These are phyloP conservation scores for Xiphophorus maculatus DNA, from an alignment of 2,113 vertebrate genomes.

Conservation along the genomic window DNA sequence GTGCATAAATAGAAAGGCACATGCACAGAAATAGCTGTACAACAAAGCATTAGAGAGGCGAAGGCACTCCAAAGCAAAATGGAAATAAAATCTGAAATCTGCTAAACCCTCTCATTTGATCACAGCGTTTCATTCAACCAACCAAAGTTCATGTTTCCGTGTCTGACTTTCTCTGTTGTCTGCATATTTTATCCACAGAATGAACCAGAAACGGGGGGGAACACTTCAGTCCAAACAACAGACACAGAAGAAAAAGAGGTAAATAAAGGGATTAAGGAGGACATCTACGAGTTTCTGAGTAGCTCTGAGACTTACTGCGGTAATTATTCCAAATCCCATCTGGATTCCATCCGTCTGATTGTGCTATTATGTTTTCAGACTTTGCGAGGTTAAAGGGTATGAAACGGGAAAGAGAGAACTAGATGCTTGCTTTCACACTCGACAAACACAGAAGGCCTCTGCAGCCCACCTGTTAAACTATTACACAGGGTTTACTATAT, in stretches of 20 bases:
- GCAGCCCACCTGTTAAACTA: not conserved
- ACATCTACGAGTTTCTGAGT: not conserved
- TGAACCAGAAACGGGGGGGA: not conserved
- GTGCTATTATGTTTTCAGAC: not conserved
- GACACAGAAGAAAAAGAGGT: not conserved
- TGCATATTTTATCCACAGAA: not conserved
- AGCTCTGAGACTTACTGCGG: not conserved
- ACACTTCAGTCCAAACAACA: not conserved
- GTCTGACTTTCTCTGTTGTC: not conserved
- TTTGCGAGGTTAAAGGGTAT: not conserved
- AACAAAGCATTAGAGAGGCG: not conserved
- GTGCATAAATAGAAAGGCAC: slow-evolving; percentile 13
- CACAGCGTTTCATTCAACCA: too few relatives aligned
- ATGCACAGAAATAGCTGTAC: not conserved
- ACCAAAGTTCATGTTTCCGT: not conserved
- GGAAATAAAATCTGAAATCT: not conserved
- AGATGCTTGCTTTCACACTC: not conserved
- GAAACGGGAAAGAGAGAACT: not conserved
- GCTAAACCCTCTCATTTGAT: not conserved
- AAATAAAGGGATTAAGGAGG: not conserved
- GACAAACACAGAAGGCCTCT: not conserved
- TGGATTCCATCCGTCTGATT: not conserved
- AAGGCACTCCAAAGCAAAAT: not conserved
- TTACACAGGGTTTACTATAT: not conserved
- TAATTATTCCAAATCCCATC: slow-evolving; percentile 1